Evolutionary conservation across 2,113 vertebrate genomes (phyloP).

Genomic region (Otis tarda): DNA sequence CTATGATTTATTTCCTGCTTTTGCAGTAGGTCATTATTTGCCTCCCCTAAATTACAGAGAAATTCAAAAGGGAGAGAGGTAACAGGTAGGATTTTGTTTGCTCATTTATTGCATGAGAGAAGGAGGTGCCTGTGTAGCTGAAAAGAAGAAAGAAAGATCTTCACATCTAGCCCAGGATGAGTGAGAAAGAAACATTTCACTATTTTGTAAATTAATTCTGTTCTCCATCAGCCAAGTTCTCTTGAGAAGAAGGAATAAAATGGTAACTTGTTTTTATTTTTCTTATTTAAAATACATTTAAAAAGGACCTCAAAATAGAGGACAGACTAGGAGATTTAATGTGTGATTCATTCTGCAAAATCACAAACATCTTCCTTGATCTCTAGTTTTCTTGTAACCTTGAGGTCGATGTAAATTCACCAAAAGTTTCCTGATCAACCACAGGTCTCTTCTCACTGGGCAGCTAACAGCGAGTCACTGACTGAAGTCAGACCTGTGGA

Average conservation of each 20-base stretch:
- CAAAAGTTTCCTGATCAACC: background rate
- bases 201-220: background rate
- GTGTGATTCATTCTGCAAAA: background rate
- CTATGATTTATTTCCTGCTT: background rate
- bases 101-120: background rate
- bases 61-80: background rate
- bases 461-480: background rate
- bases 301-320: background rate
- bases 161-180: background rate
- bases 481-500: background rate
- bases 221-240: background rate
- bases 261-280: background rate
- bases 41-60: background rate
- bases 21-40: background rate
- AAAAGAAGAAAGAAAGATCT: background rate
- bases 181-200: background rate
- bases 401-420: background rate
- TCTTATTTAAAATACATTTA: background rate
- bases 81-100: background rate
- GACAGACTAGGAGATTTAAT: background rate
- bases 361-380: fast-evolving
- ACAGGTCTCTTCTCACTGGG: background rate
- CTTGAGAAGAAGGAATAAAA: background rate
- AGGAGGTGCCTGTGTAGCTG: background rate
- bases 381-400: background rate